phyloP scores from a whole-genome alignment of 2,797 vertebrate genomes.

The Micromesistius poutassou region DNA sequence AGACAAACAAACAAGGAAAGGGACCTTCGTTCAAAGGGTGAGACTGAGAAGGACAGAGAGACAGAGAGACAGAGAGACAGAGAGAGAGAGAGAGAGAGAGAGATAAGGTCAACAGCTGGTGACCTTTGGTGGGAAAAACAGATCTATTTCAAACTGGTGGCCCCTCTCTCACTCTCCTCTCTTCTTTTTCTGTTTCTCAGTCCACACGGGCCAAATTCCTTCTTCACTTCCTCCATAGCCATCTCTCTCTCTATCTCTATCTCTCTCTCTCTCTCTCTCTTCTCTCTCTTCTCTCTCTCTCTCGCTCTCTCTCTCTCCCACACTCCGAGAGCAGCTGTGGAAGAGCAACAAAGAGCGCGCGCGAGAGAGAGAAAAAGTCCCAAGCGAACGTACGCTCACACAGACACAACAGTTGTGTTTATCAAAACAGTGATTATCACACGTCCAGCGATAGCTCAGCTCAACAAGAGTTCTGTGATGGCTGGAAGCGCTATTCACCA shows the following conservation, averaged over 20 bases:
- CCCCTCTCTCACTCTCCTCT: conserved; percentile 51
- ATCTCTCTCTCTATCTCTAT: conserved; percentile 38
- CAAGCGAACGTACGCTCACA: not conserved
- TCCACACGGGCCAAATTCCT: conserved; percentile 43
- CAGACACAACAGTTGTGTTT: conserved; percentile 37
- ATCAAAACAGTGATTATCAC: conserved; percentile 54
- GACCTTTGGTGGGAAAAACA: conserved; percentile 75
- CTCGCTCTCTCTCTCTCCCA: conserved; percentile 29
- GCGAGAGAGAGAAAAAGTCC: not conserved
- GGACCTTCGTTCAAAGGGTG: not conserved
- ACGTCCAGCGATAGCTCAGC: conserved; percentile 44
- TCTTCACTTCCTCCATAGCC: not conserved
- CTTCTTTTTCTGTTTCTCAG: conserved; percentile 32
- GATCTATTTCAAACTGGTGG: conserved; percentile 66
- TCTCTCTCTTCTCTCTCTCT: conserved; percentile 29
- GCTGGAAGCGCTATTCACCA: conserved; percentile 30
- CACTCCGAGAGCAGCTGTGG: not conserved
- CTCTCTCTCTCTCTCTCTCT: not conserved
- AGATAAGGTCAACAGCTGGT: conserved; percentile 74
- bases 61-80: not conserved
- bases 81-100: conserved; percentile 16
- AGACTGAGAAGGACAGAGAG: not conserved
- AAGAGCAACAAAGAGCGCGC: not conserved
- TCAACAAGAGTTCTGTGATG: conserved; percentile 57
- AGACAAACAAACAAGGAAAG: conserved; percentile 25